Base-by-base conservation (phyloP, 2,113 vertebrate species). In the Chaetura pelagica region DNA sequence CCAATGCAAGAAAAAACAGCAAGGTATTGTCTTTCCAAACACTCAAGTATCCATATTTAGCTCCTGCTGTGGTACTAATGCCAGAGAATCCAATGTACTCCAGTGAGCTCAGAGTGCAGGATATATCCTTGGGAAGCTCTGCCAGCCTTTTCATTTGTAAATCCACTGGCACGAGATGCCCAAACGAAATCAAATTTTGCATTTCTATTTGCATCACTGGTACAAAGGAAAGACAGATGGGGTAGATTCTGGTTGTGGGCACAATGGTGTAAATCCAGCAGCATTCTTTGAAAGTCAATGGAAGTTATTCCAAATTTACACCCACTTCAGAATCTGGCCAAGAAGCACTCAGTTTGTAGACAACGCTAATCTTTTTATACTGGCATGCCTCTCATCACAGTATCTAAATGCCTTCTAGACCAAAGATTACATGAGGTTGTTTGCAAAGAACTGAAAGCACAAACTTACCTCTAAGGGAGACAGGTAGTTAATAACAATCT, bases 141-240 rank as follows among this genome's bases (percentile, higher is more conserved):
- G 93, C 85, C 96, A 96, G 90, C 54, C 58, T 49, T 94, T 68
- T 90, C 88, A 94, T 93, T 96, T 95, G 88, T 54, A 96, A 96
- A 96, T 95, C 66, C 83, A 66, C 49, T 4, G 17, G 77, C 51
- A 82, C 26, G 27, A 75, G 46, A 82, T 21, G 30, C 49, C 73
- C 88, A 87, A 95, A 95, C 30, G 46, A 76, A 48, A 96, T 66
- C 61, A 69, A 72, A 87, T 76, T 69, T 64, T 95, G 83, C 62
- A 92, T 91, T 96, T 92, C 93, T 96, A 46, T 94, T 90, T 92
- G 86, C 82, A 80, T 80, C 80, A 69, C 49, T n/a, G 22, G 62
- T 76, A 94, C 86, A 91, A 84, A 94, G 63, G 59, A 89, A 94
- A 92, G 64, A 51, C 0, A 12, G 42, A 77, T 6, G 26, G 51